Base-by-base conservation (phyloP, 1,140 invertebrate species). In the Solenopsis invicta region DNA sequence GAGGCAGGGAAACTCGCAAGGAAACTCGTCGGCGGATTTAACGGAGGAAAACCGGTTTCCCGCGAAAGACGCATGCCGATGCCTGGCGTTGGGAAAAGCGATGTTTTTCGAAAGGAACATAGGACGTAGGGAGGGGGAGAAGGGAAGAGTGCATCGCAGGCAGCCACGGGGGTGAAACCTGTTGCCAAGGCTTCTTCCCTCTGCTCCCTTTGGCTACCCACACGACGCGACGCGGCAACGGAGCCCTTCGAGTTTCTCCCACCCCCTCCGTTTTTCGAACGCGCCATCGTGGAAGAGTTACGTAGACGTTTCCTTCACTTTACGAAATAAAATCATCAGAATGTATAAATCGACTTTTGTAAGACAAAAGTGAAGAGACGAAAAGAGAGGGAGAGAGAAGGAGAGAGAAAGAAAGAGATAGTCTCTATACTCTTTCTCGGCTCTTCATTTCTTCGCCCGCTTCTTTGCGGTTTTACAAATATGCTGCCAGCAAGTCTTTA, bases 41-140 rank as follows among this genome's bases (percentile, higher is more conserved):
- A 90, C 76, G 77, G 41, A 85, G 88, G 81, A 84, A 93, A 94
- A 93, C 93, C 93, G 93, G 93, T 93, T 93, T 93, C 93, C 93
- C 90, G 93, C 93, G 89, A 94, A 94, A 93, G 89, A 90, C 88
- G 90, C 80, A 90, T 52, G 59, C 52, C 62, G 54, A 56, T 6
- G 21, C 24, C n/a, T 29, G 24, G 52, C 24, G 2, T 0, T 18
- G 13, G 56, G 81, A 71, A 93, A 93, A 91, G 66, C 86, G 88
- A 93, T 91, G 93, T 93, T 94, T 94, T 93, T 89, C 87, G 92
- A 93, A 94, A 93, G 92, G 92, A 91, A 87, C 86, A 86, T 34
- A 48, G 18, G n/a, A 50, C 59, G 48, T 45, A 48, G 29, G 34
- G 72, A 69, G 45, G 29, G 29, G 29, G 34, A 67, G 74, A 75